These are phyloP conservation scores for Cephus nigrinus DNA, from an alignment of 2,888 invertebrate species.

Conservation along the genomic window DNA sequence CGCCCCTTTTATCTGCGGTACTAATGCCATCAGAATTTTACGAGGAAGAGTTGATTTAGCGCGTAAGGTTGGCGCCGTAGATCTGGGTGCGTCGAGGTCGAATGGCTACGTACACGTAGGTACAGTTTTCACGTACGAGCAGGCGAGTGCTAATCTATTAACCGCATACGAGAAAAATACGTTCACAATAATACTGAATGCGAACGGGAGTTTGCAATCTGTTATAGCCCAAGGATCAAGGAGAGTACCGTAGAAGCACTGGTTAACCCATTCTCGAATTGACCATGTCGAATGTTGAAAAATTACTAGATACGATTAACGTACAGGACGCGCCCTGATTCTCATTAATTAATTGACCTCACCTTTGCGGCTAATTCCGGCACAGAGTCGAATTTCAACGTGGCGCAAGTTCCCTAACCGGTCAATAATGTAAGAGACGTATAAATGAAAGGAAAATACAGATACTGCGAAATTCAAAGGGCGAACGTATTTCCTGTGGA, in stretches of 20 bases:
- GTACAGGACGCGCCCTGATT: background rate
- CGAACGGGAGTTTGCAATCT: background rate
- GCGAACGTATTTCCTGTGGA: background rate
- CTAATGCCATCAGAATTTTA: background rate
- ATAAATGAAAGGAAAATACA: background rate
- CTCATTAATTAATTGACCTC: conserved; percentile 13
- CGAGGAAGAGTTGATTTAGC: background rate
- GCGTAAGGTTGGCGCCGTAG: background rate
- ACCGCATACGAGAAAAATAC: background rate
- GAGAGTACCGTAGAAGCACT: background rate
- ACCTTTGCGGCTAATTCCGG: background rate
- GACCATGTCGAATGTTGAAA: background rate
- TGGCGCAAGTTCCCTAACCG: background rate
- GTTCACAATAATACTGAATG: background rate
- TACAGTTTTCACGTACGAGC: background rate
- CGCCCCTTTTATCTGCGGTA: background rate
- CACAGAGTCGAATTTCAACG: background rate
- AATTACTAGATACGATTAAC: background rate
- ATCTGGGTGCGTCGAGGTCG: background rate
- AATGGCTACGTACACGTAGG: background rate
- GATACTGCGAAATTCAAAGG: background rate
- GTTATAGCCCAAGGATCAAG: background rate
- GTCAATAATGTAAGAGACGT: background rate
- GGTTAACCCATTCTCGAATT: background rate
- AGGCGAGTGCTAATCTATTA: background rate